phyloP scores from a whole-genome alignment of 37 sponge, comb jelly and placozoan genomes.

The Axinella damicornis region DNA sequence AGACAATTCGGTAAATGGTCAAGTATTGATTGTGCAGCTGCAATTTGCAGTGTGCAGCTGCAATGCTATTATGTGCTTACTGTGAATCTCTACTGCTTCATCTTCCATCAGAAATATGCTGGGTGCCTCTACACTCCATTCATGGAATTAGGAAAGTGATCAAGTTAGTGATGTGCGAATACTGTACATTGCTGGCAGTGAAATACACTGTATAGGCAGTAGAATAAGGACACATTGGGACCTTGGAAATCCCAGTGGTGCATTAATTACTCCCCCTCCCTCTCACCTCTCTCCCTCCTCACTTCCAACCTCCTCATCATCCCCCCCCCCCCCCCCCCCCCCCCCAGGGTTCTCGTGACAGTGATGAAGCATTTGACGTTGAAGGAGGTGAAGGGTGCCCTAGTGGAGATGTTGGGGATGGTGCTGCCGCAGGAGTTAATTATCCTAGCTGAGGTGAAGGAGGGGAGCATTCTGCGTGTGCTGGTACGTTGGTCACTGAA shows the following conservation, averaged over 20 bases:
- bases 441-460: constrained; percentile 49
- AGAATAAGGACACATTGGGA: too few species aligned
- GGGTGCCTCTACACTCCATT: constrained; percentile 2
- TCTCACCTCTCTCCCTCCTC: too few species aligned
- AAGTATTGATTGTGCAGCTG: neutral
- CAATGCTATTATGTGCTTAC: neutral
- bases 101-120: constrained; percentile 1
- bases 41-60: neutral
- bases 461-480: constrained; percentile 4
- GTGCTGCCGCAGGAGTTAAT: constrained; percentile 3
- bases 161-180: too few species aligned
- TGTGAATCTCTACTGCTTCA: neutral
- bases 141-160: neutral
- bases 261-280: too few species aligned
- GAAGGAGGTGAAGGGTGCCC: constrained; percentile 40
- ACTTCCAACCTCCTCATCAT: too few species aligned
- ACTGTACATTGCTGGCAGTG: too few species aligned
- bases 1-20: constrained; percentile 68
- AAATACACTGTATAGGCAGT: too few species aligned
- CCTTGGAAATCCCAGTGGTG: too few species aligned
- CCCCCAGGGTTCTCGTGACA: constrained; percentile 52
- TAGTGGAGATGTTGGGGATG: neutral
- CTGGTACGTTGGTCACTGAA: constrained; percentile 33
- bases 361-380: constrained; percentile 50
- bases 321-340: too few species aligned